Conservation (phyloP, 2,797 vertebrate genomes). For the Gephyroberyx darwinii region DNA sequence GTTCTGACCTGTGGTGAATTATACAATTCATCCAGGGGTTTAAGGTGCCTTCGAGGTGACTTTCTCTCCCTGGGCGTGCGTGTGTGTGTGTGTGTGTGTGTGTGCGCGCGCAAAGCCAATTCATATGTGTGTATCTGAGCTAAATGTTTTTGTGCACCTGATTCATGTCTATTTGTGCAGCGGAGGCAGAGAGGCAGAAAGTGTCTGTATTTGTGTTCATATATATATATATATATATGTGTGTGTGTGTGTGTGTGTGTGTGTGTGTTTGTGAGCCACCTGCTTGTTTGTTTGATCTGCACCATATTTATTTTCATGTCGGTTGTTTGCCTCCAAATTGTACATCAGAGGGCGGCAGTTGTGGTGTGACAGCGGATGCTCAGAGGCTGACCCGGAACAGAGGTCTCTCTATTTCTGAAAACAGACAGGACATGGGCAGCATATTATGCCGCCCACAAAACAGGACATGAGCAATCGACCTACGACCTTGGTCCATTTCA, state of each 20-base stretch:
- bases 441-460: slow-evolving; percentile 50
- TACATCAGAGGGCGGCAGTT: slow-evolving; percentile 7
- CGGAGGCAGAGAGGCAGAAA: background rate
- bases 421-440: slow-evolving; percentile 47
- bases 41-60: slow-evolving; percentile 10
- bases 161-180: too few species aligned
- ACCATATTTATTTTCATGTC: background rate
- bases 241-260: background rate
- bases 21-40: slow-evolving; percentile 35
- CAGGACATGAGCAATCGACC: slow-evolving; percentile 57
- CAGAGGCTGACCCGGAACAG: slow-evolving; percentile 18
- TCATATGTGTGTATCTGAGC: too few species aligned
- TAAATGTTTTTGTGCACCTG: too few species aligned
- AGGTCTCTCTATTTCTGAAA: slow-evolving; percentile 53
- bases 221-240: background rate
- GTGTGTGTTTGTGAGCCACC: background rate
- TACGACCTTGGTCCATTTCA: slow-evolving; percentile 62
- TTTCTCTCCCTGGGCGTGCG: background rate
- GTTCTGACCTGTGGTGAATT: slow-evolving; percentile 43
- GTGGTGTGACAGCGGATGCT: slow-evolving; percentile 31
- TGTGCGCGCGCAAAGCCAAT: too few species aligned
- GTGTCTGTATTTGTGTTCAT: background rate
- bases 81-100: too few species aligned
- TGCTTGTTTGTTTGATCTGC: background rate
- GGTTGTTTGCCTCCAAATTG: slow-evolving; percentile 23